Evolutionary conservation across 1,140 invertebrate species (phyloP), one percentile per base, ranked within the genome.

Genomic region (Luehdorfia chinensis): DNA sequence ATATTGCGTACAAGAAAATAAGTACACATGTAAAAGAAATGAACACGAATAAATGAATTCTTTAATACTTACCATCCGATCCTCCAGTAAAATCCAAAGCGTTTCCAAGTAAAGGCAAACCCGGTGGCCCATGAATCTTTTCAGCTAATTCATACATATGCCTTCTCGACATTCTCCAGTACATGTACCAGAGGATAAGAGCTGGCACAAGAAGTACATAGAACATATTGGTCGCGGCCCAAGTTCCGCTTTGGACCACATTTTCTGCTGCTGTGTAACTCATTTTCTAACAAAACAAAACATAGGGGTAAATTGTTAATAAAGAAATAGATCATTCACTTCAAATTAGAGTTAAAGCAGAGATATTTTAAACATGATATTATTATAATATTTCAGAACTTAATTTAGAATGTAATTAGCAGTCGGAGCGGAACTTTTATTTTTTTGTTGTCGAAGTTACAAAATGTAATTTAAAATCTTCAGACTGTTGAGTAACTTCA

Each of bases 61-160:
- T n/a, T 19, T 27, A 47, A 9, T 39, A 46, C 64, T 70, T 83
- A 92, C 92, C 87, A 53, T 88, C 85, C 6, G 92, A 90, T 27
- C 88, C 89, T 62, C 93, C 93, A 1, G 91, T 76, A 30, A 94
- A 90, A 50, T 94, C 91, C 3, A 93, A 80, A 8, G 92, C 90
- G 53, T 93, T 94, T 53, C 93, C 93, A 19, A 94, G 53, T 0
- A 95, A 41, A 0, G 94, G 94, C 3, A 89, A 77, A 5, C 92
- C 93, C 2, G 74, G 60, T 0, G 93, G 93, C 58, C 94, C 94
- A 2, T 91, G 90, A 13, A 95, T 60, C 62, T 92, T 92, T 1
- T 90, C 90, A 0, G 92, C 93, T 23, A 94, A 75, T 71, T 94
- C 90, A 39, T 93, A 81, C 72, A 95, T 75, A 55, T 92, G 90